Conservation (phyloP, 1,140 invertebrate genomes). For the Ceratoteleas bidentatus region DNA sequence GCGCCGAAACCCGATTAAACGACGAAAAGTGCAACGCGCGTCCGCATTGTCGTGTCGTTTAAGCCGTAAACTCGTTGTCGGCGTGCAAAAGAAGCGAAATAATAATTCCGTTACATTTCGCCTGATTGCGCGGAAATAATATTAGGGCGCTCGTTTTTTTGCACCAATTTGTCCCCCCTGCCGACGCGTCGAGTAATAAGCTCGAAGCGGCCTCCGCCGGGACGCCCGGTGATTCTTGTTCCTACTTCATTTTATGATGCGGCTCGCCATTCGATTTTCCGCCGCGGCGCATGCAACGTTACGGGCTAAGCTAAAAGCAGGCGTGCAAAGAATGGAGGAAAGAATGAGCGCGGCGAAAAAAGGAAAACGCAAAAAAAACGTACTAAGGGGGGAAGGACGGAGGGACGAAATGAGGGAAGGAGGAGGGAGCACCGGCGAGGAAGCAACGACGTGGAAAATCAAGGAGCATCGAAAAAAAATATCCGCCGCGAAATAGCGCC, state of each 20-base stretch:
- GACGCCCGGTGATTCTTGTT: slow-evolving; percentile 50
- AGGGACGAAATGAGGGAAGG: neutral
- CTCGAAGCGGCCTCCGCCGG: slow-evolving; percentile 48
- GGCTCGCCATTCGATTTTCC: slow-evolving; percentile 67
- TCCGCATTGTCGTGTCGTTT: too few species aligned
- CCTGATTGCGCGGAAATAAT: slow-evolving; percentile 61
- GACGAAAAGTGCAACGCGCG: too few species aligned
- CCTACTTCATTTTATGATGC: slow-evolving; percentile 62
- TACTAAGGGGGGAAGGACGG: neutral
- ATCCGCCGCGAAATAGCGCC: slow-evolving; percentile 31
- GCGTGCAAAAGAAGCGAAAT: too few species aligned
- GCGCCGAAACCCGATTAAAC: too few species aligned
- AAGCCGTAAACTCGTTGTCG: too few species aligned
- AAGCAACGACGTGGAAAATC: slow-evolving; percentile 65
- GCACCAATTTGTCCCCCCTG: slow-evolving; percentile 35
- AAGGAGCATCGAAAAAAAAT: slow-evolving; percentile 57
- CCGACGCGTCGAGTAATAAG: slow-evolving; percentile 52
- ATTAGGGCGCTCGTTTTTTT: slow-evolving; percentile 47
- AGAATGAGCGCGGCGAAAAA: slow-evolving; percentile 33
- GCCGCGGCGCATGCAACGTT: slow-evolving; percentile 58
- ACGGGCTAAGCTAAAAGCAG: slow-evolving; percentile 58
- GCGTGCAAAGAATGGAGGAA: slow-evolving; percentile 60
- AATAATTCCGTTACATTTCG: slow-evolving; percentile 59
- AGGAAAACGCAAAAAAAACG: slow-evolving; percentile 1
- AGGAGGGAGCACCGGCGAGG: slow-evolving; percentile 4